Percentiles rank a stretch among this genome's conserved stretches.
phyloP scores from a whole-genome alignment of 2,888 invertebrate species.

The Yponomeuta sedellus region DNA sequence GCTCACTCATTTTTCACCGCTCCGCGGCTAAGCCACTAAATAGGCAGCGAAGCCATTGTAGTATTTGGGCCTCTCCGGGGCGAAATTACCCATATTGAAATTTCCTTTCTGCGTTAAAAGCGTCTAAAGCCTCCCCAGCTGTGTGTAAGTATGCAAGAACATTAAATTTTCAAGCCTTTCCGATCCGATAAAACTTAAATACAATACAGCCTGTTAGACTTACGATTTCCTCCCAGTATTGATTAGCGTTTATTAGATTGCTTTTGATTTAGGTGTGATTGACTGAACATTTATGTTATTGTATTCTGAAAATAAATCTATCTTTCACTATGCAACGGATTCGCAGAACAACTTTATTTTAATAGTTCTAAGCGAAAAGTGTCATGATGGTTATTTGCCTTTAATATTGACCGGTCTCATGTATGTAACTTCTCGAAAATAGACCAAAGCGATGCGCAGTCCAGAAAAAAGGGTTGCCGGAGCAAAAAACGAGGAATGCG shows the following conservation, averaged over 20 bases:
- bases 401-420: constrained; percentile 8
- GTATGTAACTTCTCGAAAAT: constrained; percentile 4
- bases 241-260: constrained; percentile 55
- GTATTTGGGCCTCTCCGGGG: constrained; percentile 63
- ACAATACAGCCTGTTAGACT: constrained; percentile 42
- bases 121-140: constrained; percentile 59
- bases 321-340: neutral
- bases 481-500: constrained; percentile 47
- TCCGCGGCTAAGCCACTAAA: constrained; percentile 69
- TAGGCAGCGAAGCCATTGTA: constrained; percentile 73
- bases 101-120: constrained; percentile 70
- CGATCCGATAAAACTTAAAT: constrained; percentile 36
- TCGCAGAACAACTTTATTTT: neutral
- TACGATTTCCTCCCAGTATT: constrained; percentile 42
- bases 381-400: neutral
- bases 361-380: neutral
- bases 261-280: constrained; percentile 32
- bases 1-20: constrained; percentile 64
- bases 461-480: constrained; percentile 40
- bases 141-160: constrained; percentile 42
- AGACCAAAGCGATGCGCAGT: constrained; percentile 10
- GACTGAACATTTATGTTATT: neutral
- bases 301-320: too few species aligned
- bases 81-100: constrained; percentile 75
- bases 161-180: constrained; percentile 34